Base-by-base conservation (phyloP, 2,797 vertebrate species). In the Sebastes miniatus region DNA sequence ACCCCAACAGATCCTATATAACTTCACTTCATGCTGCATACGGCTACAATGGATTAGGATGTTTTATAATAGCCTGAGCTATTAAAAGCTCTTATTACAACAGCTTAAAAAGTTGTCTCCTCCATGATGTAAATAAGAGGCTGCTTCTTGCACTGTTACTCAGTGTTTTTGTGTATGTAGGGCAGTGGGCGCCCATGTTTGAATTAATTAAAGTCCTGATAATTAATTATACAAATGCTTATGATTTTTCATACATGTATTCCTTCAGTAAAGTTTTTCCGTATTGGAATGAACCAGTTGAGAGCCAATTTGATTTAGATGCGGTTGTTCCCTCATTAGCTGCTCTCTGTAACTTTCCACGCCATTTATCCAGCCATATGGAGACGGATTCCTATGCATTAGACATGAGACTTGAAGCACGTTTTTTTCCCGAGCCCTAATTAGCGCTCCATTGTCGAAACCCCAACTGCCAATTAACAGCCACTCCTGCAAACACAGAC, bases 391-490 rank as follows among this genome's bases (percentile, higher is more conserved):
- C 92, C 91, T 87, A 70, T 77, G 90, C 92, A 90, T 92, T 83
- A 91, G 88, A 83, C 90, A 76, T 77, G 84, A 90, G 82, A 81
- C 73, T 73, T 58, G 76, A 12, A 12, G 8, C 67, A 76, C 24
- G 52, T 70, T 84, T 43, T 52, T 54, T 86, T 75, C 47, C 77
- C 20, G 1, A 82, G 87, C 76, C 76, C 88, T 94, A 94, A 95
- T 95, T 94, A 95, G 81, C 4, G 32, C 72, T 36, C 72, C 73
- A 91, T 91, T 94, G 92, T 94, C 86, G 75, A 88, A 89, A 88
- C 71, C 86, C 81, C 75, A 67, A 84, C 80, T 58, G 88, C 87
- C 93, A 93, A 94, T 95, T 92, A 95, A 83, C 83, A 79, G 69
- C 84, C 43, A 80, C 89, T 89, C 79, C 73, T 73, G 87, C 62